Percentiles rank a stretch among this genome's conserved stretches.
phyloP scores from a whole-genome alignment of 2,797 vertebrate genomes.

The Psittacula derbiana region DNA sequence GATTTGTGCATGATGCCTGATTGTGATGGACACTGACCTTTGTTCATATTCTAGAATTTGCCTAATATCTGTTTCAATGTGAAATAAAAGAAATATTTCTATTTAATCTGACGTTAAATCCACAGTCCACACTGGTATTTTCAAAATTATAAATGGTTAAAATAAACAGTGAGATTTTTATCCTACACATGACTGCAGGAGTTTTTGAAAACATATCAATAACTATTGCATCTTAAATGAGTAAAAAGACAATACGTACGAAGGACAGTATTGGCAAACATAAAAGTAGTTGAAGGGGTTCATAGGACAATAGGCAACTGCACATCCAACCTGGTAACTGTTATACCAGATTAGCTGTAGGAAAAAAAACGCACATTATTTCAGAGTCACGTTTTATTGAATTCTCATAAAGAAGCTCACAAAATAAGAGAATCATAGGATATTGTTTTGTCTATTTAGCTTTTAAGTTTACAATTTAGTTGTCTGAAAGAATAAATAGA shows the following conservation, averaged over 20 bases:
- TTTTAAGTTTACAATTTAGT: background rate
- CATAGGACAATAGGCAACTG: constrained; percentile 19
- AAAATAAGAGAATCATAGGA: background rate
- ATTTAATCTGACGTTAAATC: background rate
- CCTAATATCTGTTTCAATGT: background rate
- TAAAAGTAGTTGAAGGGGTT: background rate
- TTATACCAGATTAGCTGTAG: constrained; percentile 63
- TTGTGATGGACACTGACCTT: background rate
- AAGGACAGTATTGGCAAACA: constrained; percentile 57
- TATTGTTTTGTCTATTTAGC: background rate
- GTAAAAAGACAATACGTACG: background rate
- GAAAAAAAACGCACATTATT: background rate
- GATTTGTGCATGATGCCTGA: background rate
- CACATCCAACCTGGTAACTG: constrained; percentile 59
- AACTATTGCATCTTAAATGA: background rate
- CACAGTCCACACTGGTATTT: accelerated
- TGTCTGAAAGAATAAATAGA: background rate
- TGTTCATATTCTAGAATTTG: background rate
- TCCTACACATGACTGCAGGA: background rate
- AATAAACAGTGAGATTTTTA: background rate
- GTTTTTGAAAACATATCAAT: background rate
- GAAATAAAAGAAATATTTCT: background rate
- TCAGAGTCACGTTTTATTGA: background rate
- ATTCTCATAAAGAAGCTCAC: background rate
- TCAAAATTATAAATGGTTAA: background rate